Base-by-base conservation (phyloP, 2,888 invertebrate species). In the Nephrotoma appendiculata region DNA sequence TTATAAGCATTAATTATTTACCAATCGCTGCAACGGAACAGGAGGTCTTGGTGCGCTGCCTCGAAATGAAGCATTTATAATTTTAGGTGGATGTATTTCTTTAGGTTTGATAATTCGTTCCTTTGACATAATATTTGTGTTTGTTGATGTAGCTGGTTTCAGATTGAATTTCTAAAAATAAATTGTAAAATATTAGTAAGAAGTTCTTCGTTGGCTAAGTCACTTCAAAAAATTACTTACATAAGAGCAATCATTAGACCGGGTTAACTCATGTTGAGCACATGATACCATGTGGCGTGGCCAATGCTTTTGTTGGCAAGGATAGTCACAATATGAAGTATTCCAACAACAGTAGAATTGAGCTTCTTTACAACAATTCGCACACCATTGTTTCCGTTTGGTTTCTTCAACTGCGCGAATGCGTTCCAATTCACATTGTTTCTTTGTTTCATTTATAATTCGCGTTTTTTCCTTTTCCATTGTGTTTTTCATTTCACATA, bases 331-430 rank as follows among this genome's bases (percentile, higher is more conserved):
- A 91, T 98, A 98, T 86, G 97, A 95, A 0, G 98, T 98, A 92
- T 98, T 98, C 98, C 98, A 98, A 90, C 98, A 98, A 90, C 98
- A 98, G 91, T 98, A 97, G 91, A 97, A 97, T 89, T 96, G 95
- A 0, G 98, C 97, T 91, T 98, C 98, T 88, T 96, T 95, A 71
- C 94, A 94, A 91, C 98, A 98, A 90, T 94, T 94, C 0, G 96
- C 95, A 91, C 98, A 98, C 98, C 98, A 98, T 90, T 98, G 98
- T 90, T 96, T 97, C 83, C 94, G 93, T 92, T 98, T 98, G 7
- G 96, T 94, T 86, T 95, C 95, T 83, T 92, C 92, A 45, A 98
- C 93, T 11, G 95, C 94, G 41, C 94, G 93, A 83, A 95, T 93
- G 48, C 95, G 93, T 87, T 97, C 97, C 0, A 93, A 89, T 89